A percentile compares a stretch with the other conserved stretches of the same genome.
These are phyloP conservation scores for Eremophila alpestris DNA, from an alignment of 2,797 vertebrate species.

Conservation along the genomic window DNA sequence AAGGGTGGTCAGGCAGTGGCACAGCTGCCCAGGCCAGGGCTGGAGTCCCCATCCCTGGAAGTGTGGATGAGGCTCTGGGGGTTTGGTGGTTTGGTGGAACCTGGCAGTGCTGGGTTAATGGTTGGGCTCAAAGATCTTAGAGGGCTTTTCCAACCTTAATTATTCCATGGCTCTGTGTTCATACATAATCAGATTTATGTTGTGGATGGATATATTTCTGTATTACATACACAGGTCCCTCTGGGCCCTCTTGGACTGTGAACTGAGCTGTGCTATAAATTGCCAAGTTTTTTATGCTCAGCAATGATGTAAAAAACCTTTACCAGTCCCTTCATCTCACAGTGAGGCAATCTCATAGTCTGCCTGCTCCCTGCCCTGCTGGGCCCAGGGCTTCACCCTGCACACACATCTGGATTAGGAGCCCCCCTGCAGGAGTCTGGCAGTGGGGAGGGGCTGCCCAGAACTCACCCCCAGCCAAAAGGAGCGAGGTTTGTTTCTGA, in stretches of 20 bases:
- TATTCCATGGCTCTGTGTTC: neutral
- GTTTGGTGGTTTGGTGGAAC: neutral
- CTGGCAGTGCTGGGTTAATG: no score
- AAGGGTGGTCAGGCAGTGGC: accelerated
- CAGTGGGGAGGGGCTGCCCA: neutral
- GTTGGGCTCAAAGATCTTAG: neutral
- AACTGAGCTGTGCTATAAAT: neutral
- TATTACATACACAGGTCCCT: neutral
- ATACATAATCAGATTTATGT: neutral
- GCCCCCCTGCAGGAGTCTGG: neutral
- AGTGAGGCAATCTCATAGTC: neutral
- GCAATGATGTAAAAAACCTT: neutral
- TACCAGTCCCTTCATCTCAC: neutral
- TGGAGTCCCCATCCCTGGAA: neutral
- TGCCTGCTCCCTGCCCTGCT: neutral
- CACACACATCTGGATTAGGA: neutral
- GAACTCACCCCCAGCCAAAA: neutral
- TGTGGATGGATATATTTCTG: neutral
- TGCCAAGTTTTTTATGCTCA: neutral
- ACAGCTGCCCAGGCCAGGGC: accelerated
- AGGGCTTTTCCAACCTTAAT: neutral
- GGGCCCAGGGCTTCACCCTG: neutral
- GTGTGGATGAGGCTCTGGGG: neutral
- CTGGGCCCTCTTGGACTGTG: neutral
- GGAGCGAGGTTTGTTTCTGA: neutral